Base-by-base conservation (phyloP, 2,888 invertebrate species). In the Diploptera punctata region DNA sequence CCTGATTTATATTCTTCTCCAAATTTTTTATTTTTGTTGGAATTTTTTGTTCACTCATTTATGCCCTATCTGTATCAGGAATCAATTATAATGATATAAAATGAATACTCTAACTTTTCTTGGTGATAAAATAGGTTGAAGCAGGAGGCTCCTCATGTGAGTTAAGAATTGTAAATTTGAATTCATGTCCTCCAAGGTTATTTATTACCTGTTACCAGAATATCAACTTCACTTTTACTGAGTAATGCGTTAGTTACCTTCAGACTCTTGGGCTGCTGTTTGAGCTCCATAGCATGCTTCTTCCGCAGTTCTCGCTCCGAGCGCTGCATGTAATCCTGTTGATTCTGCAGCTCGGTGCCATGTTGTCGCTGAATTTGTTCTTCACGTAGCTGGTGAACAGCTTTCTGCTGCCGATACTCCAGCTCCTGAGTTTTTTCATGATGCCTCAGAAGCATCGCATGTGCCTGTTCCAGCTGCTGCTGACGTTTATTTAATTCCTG, bases 191-290 rank as follows among this genome's bases (percentile, higher is more conserved):
- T 7, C 7, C 7, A 38, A 38, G 9, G 13, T 38, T 38, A 10
- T 38, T 16, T 10, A 38, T 38, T 38, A 38, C 16, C 9, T 38
- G 43, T 10, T 10, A 38, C 7, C 43, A 7, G 7, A 38, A 10
- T 38, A 10, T 38, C 16, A 38, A 10, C 43, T 38, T 38, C 7
- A 38, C 7, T 38, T 38, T 7, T 10, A n/a, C n/a, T 49, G 9
- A n/a, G 3, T n/a, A n/a, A n/a, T n/a, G n/a, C n/a, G n/a, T n/a
- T n/a, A 4, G 68, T 76, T 84, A 96, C 96, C 89, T 98, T 98
- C 79, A 99, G 90, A 85, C 98, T 98, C 86, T 99, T 97, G 71
- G 99, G 99, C 85, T 99, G 99, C 82, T 99, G 98, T 82, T 98
- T 97, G 78, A 97, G 89, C 85, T 99, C 98, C 77, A 97, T 85